phyloP scores from a whole-genome alignment of 1,140 invertebrate genomes.

The Camponotus pennsylvanicus region DNA sequence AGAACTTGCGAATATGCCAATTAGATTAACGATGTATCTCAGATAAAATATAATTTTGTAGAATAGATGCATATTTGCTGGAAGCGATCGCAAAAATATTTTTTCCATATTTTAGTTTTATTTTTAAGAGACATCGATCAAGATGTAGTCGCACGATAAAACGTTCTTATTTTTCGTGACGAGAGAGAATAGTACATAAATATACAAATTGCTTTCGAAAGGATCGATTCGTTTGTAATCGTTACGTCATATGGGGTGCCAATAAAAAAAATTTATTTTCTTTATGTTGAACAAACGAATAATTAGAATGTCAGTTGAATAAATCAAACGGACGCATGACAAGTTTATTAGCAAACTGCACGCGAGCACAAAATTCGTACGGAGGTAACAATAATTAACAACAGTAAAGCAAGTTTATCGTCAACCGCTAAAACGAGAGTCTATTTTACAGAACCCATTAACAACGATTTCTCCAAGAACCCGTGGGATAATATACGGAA shows the following conservation, averaged over 20 bases:
- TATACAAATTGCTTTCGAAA: neutral
- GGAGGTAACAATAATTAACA: slow-evolving; percentile 25
- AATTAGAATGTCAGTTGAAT: neutral
- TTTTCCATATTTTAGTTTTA: neutral
- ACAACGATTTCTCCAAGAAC: slow-evolving; percentile 63
- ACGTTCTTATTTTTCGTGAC: neutral
- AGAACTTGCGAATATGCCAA: slow-evolving; percentile 63
- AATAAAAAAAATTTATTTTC: neutral
- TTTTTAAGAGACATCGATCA: neutral
- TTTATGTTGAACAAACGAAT: neutral
- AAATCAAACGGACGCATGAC: neutral
- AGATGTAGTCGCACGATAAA: neutral
- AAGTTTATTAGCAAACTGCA: neutral
- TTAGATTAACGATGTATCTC: neutral
- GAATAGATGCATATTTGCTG: neutral
- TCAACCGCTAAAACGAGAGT: neutral
- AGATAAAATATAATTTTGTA: neutral
- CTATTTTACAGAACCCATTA: slow-evolving; percentile 59
- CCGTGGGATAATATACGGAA: slow-evolving; percentile 57
- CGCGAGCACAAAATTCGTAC: neutral
- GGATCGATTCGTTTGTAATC: neutral
- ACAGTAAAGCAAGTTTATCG: slow-evolving; percentile 10
- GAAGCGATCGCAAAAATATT: neutral
- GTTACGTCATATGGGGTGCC: neutral
- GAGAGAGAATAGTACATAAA: neutral